Evolutionary conservation across 2,888 invertebrate species (phyloP).

Genomic region (Dryobota labecula): DNA sequence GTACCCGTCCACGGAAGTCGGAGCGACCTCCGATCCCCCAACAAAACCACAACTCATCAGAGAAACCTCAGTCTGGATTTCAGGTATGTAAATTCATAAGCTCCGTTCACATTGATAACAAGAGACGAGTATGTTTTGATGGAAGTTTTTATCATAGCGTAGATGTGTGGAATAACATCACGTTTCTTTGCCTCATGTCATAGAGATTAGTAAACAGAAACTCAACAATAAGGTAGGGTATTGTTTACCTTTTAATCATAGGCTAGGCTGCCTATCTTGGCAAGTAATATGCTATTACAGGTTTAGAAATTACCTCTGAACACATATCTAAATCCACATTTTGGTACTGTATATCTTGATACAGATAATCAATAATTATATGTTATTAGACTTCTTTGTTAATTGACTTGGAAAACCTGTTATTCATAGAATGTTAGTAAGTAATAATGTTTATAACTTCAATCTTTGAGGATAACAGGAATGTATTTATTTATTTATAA

Average conservation of each 20-base stretch:
- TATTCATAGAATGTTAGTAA: background rate
- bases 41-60: slow-evolving; percentile 92
- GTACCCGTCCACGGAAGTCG: slow-evolving; percentile 89
- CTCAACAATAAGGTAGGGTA: slow-evolving; percentile 17
- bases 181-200: slow-evolving; percentile 21
- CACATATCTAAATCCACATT: slow-evolving; percentile 5
- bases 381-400: background rate
- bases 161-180: slow-evolving; percentile 5
- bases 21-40: slow-evolving; percentile 81
- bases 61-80: slow-evolving; percentile 97
- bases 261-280: background rate
- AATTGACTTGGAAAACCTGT: background rate
- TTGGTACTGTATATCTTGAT: background rate
- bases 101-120: slow-evolving; percentile 48
- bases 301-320: background rate
- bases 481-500: no score
- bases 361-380: background rate
- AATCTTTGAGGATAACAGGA: background rate
- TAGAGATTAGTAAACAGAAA: slow-evolving; percentile 33
- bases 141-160: slow-evolving; percentile 6
- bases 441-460: background rate
- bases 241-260: slow-evolving; percentile 42
- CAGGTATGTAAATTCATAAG: slow-evolving; percentile 90
- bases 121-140: slow-evolving; percentile 30
- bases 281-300: background rate